Evolutionary conservation across 2,797 vertebrate genomes (phyloP).

Genomic region (Myotis planiceps): DNA sequence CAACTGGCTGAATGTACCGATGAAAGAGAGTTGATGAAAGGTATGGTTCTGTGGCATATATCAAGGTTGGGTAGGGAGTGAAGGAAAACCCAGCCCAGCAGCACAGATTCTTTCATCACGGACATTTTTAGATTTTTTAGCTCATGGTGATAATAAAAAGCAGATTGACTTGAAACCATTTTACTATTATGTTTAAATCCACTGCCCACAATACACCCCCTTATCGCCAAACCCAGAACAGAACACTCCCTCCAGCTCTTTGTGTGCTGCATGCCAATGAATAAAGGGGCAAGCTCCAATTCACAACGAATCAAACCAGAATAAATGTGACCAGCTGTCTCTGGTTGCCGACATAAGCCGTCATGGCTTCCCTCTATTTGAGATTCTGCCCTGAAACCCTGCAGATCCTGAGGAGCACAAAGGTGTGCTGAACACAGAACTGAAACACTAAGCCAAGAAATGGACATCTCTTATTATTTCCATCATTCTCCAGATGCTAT

Average conservation of each 20-base stretch:
- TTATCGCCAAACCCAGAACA: neutral
- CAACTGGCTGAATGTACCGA: neutral
- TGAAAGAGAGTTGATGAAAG: neutral
- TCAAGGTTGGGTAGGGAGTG: neutral
- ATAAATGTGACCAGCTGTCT: neutral
- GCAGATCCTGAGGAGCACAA: neutral
- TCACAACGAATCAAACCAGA: neutral
- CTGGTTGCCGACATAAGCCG: neutral
- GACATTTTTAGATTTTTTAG: neutral
- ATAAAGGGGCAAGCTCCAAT: neutral
- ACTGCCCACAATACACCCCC: rapidly evolving
- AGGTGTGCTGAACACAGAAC: neutral
- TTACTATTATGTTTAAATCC: neutral
- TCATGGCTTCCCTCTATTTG: neutral
- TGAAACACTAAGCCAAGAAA: neutral
- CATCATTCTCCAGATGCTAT: neutral
- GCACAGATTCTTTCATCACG: neutral
- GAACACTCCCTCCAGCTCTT: neutral
- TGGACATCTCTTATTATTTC: neutral
- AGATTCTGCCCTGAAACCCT: neutral
- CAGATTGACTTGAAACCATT: neutral
- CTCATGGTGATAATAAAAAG: neutral
- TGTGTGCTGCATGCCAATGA: neutral
- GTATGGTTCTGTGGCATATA: neutral
- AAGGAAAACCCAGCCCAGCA: neutral